Evolutionary conservation across 2,888 invertebrate species (phyloP).

Genomic region (Strigamia maritima): DNA sequence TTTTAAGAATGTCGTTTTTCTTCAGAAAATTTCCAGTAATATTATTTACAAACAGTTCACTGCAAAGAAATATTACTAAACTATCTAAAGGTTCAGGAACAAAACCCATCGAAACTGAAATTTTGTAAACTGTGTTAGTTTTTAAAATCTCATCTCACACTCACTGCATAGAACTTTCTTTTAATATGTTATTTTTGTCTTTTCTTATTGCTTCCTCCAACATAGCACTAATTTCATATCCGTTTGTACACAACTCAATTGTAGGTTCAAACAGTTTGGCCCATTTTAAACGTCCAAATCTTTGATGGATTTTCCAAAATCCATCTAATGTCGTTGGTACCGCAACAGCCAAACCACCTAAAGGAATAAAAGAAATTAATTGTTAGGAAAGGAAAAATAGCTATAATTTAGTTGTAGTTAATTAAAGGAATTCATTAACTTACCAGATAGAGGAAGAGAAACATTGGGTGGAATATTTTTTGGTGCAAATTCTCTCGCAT

Average conservation of each 20-base stretch:
- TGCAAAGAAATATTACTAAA: background rate
- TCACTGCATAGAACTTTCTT: background rate
- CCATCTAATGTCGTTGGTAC: conserved; percentile 51
- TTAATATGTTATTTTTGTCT: background rate
- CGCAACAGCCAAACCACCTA: conserved; percentile 49
- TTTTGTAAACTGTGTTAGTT: too few relatives aligned
- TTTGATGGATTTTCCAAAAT: conserved; percentile 59
- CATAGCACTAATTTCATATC: conserved; percentile 56
- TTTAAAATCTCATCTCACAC: background rate
- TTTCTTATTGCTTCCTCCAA: background rate
- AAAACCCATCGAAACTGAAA: too few relatives aligned
- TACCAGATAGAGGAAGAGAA: background rate
- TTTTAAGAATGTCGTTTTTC: background rate
- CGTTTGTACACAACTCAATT: conserved; percentile 69
- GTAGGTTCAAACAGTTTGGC: conserved; percentile 71
- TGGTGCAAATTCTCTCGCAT: conserved; percentile 35
- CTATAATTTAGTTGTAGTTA: too few relatives aligned
- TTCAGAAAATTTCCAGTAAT: background rate
- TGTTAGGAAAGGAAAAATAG: too few relatives aligned
- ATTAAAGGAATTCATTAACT: background rate
- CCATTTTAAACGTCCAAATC: conserved; percentile 74
- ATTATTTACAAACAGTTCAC: conserved; percentile 33
- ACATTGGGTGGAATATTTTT: background rate
- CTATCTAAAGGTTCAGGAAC: too few relatives aligned
- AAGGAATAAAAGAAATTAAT: background rate